Percentiles rank a stretch among this genome's conserved stretches.
phyloP scores from a whole-genome alignment of 2,797 vertebrate genomes.

The Microhierax caerulescens region DNA sequence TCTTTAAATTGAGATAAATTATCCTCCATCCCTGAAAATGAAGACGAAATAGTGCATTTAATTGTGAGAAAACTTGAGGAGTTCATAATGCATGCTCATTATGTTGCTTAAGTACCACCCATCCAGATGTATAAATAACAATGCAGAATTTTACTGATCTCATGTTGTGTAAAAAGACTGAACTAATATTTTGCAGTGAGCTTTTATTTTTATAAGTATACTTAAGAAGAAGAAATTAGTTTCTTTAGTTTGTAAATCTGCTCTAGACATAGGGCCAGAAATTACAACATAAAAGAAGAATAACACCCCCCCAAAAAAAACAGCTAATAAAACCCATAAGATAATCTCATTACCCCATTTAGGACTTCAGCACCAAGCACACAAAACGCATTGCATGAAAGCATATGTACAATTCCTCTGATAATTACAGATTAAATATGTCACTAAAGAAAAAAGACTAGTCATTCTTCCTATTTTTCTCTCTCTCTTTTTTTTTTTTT shows the following conservation, averaged over 20 bases:
- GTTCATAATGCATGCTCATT: neutral
- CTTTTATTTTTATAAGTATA: neutral
- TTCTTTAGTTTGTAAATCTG: neutral
- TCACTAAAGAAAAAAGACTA: neutral
- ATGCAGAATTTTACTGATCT: neutral
- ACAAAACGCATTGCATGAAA: neutral
- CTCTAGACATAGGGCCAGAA: neutral
- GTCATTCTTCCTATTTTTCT: neutral
- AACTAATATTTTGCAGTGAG: neutral
- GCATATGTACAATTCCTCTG: neutral
- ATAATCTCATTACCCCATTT: neutral
- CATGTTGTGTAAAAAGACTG: neutral
- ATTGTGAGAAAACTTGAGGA: neutral
- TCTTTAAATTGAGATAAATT: neutral
- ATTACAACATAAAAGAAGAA: neutral
- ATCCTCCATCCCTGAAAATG: neutral
- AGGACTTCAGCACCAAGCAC: neutral
- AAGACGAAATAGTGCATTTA: neutral
- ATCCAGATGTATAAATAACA: neutral
- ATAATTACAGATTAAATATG: neutral
- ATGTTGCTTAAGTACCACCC: neutral
- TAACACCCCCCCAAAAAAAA: no score
- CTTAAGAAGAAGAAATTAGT: neutral
- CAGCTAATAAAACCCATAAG: accelerated
- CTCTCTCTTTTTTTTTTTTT: no score